Evolutionary conservation across 1,140 invertebrate genomes (phyloP).

Genomic region (Pogonus chalceus): DNA sequence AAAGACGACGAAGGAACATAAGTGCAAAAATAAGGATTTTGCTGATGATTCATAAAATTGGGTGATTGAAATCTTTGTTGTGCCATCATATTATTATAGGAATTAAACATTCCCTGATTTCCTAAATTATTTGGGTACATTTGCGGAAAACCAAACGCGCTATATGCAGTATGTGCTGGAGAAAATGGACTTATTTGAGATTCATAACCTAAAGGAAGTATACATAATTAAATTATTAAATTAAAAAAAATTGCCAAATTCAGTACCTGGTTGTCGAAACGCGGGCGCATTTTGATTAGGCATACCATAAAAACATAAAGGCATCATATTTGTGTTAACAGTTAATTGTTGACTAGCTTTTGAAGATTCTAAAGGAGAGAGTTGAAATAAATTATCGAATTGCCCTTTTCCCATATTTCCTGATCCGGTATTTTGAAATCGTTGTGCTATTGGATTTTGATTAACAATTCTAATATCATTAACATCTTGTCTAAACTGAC

Average conservation of each 20-base stretch:
- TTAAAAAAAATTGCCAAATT: too few relatives aligned
- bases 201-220: not conserved
- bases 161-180: not conserved
- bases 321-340: not conserved
- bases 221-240: too few relatives aligned
- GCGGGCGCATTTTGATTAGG: not conserved
- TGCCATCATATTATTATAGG: not conserved
- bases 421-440: not conserved
- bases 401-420: not conserved
- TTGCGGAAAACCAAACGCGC: not conserved
- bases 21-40: constrained; percentile 7
- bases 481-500: too few relatives aligned
- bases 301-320: not conserved
- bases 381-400: not conserved
- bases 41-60: not conserved
- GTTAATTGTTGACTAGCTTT: not conserved
- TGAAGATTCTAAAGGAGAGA: not conserved
- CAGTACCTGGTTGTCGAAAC: not conserved
- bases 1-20: constrained; percentile 4
- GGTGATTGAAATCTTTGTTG: not conserved
- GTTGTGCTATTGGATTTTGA: not conserved
- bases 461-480: not conserved
- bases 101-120: not conserved
- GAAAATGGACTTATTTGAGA: not conserved
- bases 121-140: not conserved